These are phyloP conservation scores for Tillus elongatus DNA, from an alignment of 2,888 invertebrate genomes.

Conservation along the genomic window DNA sequence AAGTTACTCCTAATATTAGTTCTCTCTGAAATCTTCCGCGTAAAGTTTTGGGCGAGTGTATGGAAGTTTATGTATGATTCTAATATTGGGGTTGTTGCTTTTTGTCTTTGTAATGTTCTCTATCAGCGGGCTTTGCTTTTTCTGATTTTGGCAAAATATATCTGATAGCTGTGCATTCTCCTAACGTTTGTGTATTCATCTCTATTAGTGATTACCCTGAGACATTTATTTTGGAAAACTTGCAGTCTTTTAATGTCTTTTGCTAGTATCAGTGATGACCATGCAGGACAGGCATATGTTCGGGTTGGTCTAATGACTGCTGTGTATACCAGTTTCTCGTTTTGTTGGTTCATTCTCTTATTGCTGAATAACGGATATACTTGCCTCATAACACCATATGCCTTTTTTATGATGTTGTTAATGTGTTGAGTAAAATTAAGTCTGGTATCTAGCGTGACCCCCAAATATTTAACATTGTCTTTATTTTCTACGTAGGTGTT, in stretches of 20 bases:
- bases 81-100: too few relatives aligned
- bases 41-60: too few relatives aligned
- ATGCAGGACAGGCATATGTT: slow-evolving; percentile 23
- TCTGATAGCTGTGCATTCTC: slow-evolving; percentile 14
- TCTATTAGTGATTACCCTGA: slow-evolving; percentile 15
- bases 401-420: slow-evolving; percentile 9
- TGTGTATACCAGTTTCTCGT: slow-evolving; percentile 23
- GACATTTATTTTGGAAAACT: slow-evolving; percentile 13
- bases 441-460: slow-evolving; percentile 12
- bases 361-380: slow-evolving; percentile 12
- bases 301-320: slow-evolving; percentile 20
- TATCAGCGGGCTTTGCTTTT: too few relatives aligned
- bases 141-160: slow-evolving; percentile 7
- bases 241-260: background rate
- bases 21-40: too few relatives aligned
- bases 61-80: too few relatives aligned
- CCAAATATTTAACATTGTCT: slow-evolving; percentile 15
- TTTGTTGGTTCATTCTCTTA: slow-evolving; percentile 9
- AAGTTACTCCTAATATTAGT: too few relatives aligned
- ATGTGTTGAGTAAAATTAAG: slow-evolving; percentile 15
- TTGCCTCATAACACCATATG: slow-evolving; percentile 4
- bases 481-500: slow-evolving; percentile 8
- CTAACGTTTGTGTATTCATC: slow-evolving; percentile 15
- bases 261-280: slow-evolving; percentile 5
- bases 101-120: too few relatives aligned